phyloP scores from a whole-genome alignment of 1,140 invertebrate species.

The Goniozus legneri region DNA sequence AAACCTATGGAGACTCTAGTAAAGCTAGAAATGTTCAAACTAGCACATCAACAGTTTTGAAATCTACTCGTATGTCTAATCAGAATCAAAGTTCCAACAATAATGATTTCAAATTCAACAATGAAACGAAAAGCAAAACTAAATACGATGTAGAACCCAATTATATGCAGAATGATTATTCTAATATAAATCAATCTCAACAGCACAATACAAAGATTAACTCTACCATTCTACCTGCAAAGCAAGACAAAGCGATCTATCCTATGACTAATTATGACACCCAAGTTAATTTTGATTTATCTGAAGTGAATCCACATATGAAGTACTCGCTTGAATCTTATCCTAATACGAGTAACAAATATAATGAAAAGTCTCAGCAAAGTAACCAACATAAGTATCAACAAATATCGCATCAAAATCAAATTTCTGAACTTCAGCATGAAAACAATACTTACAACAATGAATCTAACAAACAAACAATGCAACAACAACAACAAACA shows the following conservation, averaged over 20 bases:
- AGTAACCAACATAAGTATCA: constrained; percentile 45
- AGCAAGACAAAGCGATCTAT: constrained; percentile 39
- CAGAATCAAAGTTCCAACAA: constrained; percentile 12
- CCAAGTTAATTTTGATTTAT: constrained; percentile 38
- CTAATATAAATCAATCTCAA: constrained; percentile 27
- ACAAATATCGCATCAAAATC: constrained; percentile 20
- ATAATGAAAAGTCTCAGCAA: constrained; percentile 34
- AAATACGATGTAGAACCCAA: constrained; percentile 46
- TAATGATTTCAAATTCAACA: constrained; percentile 37
- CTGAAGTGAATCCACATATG: constrained; percentile 22
- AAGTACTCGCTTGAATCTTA: constrained; percentile 44
- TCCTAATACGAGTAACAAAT: constrained; percentile 41
- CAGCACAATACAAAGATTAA: constrained; percentile 22
- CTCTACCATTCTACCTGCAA: constrained; percentile 24
- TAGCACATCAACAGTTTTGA: constrained; percentile 19
- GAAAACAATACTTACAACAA: constrained; percentile 21
- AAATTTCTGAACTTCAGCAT: constrained; percentile 31
- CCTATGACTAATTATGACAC: constrained; percentile 38
- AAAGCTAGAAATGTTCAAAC: constrained; percentile 34
- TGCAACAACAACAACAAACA: constrained; percentile 24
- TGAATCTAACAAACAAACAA: constrained; percentile 19
- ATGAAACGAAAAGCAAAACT: constrained; percentile 37
- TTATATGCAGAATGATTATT: constrained; percentile 43
- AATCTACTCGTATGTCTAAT: constrained; percentile 21
- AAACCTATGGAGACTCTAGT: constrained; percentile 30